Evolutionary conservation across 2,113 vertebrate genomes (phyloP), one percentile per base, ranked within the genome.

Genomic region (Macroglossus sobrinus): DNA sequence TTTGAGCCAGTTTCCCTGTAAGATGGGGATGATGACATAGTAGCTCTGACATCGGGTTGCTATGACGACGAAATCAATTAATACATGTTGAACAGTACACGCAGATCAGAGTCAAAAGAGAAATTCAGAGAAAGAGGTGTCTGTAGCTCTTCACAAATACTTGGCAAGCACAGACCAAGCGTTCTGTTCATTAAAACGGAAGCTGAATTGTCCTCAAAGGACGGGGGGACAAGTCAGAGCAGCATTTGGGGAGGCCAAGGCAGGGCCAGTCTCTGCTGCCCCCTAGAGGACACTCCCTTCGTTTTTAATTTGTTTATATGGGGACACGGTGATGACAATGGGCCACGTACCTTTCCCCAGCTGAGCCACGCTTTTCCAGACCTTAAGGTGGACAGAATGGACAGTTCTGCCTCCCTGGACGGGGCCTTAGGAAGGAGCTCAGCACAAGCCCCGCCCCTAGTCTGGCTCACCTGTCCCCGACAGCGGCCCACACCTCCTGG

Each of bases 201-300:
- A 22, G 75, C 66, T 47, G 68, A 71, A 40, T 30, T 76, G 59
- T 84, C 28, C 28, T 30, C 11, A 1, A 33, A n/a, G 75, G 10
- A 18, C 10, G 24, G 12, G 0, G 47, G 47, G 28, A 15, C 30
- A 11, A 57, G 71, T 35, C 12, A 4, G 12, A 9, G 14, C 45
- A 15, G 35, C 19, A 4, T 5, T 18, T 10, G 15, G 50, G 0
- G n/a, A 40, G 4, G 33, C 55, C 1, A 5, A 1, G 8, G 12
- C 7, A 7, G 3, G 9, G 24, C 10, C 0, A 4, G 97, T 72
- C 93, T 97, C 91, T 97, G 93, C 94, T 85, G 93, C 91, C 95
- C 71, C 53, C 95, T 96, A 0, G 81, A 72, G 97, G 81, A 13
- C 3, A 3, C 5, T 14, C 7, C 13, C 26, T 76, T 63, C 69